These are phyloP conservation scores for Carduelis carduelis DNA, from an alignment of 2,797 vertebrate genomes.

Conservation along the genomic window DNA sequence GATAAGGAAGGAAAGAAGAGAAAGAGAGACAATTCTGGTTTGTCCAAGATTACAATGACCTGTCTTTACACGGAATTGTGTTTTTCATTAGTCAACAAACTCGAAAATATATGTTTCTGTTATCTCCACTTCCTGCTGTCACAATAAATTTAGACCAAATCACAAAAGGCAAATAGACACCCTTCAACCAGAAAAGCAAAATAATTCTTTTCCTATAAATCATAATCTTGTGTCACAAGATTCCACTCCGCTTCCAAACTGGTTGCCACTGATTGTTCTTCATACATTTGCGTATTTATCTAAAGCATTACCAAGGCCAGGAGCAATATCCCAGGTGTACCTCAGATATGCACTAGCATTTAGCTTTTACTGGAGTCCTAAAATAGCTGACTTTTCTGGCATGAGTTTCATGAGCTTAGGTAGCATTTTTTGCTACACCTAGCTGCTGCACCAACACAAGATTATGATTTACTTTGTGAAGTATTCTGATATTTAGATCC, in stretches of 20 bases:
- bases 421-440: not conserved
- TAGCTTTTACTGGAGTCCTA: not conserved
- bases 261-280: not conserved
- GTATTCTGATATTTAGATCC: not conserved
- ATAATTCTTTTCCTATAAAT: not conserved
- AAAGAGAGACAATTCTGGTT: not conserved
- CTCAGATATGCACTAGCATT: not conserved
- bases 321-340: not conserved
- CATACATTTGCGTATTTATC: not conserved
- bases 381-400: not conserved
- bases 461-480: not conserved
- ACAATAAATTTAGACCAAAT: slow-evolving; percentile 49
- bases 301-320: not conserved
- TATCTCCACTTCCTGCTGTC: slow-evolving; percentile 18
- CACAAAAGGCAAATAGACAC: slow-evolving; percentile 4
- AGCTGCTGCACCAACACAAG: rapidly evolving
- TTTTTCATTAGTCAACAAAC: slow-evolving; percentile 23
- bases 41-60: slow-evolving; percentile 7
- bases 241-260: not conserved
- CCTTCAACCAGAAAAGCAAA: slow-evolving; percentile 1
- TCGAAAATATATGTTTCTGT: not conserved
- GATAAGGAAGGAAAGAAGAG: not conserved
- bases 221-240: not conserved
- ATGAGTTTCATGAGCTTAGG: not conserved
- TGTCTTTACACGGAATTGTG: not conserved